Evolutionary conservation across 2,113 vertebrate genomes (phyloP), one percentile per base, ranked within the genome.

Genomic region (Platichthys flesus): DNA sequence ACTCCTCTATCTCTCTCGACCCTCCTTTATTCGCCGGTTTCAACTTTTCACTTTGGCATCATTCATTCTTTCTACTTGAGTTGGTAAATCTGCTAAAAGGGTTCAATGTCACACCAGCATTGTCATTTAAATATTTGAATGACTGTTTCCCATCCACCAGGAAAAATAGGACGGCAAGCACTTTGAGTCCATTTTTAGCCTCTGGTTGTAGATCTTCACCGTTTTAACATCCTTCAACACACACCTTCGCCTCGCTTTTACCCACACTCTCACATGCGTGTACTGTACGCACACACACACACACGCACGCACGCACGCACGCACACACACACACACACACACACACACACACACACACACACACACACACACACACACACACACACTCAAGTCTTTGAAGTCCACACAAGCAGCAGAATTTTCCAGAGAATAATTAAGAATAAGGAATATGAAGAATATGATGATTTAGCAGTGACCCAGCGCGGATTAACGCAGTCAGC

Each of bases 61-160:
- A 24, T 77, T 67, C 64, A 60, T 51, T 86, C 62, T 77, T 89
- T 91, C 75, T 81, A 57, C 83, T 90, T 78, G 65, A 81, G 64
- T 78, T 88, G 78, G 76, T 86, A 75, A 83, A 84, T 84, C 67
- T 80, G 63, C 75, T 89, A 86, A 91, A 92, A 90, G 79, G 83
- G 68, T 89, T 89, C 74, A 80, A 31, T 90, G 83, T 89, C 78
- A 86, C 84, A 83, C 71, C 21, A 58, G 60, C 73, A 73, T 83
- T 90, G 81, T 88, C 79, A 83, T 91, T 93, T 93, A 84, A 91
- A 93, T 91, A 88, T 91, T 88, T 92, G 78, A 92, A 88, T 84
- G 77, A 55, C 24, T 56, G 80, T 89, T 86, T 89, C 74, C 84
- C 70, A 83, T 89, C 65, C 62, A 79, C 77, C 61, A 67, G 71